Evolutionary conservation across 2,797 vertebrate species (phyloP).

Genomic region (Helicolenus hilgendorfi): DNA sequence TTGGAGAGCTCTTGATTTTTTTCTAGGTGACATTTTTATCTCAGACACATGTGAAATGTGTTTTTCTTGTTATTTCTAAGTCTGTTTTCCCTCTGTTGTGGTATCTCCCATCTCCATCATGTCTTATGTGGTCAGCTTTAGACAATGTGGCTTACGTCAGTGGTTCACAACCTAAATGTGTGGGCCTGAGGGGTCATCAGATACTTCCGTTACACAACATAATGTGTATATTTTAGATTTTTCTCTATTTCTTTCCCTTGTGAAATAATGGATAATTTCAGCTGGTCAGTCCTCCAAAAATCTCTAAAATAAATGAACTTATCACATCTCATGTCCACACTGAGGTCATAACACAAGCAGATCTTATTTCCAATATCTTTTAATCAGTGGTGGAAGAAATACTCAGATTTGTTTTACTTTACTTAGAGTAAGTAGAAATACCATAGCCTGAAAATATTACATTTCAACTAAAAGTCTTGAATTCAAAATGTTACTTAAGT

Average conservation of each 20-base stretch:
- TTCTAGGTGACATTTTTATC: background rate
- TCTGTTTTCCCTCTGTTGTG: background rate
- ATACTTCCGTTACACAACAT: background rate
- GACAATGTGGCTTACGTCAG: slow-evolving; percentile 8
- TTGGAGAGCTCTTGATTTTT: background rate
- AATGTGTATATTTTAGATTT: background rate
- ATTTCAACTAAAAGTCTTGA: no score
- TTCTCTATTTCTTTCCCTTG: no score
- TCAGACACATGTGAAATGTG: background rate
- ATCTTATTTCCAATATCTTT: background rate
- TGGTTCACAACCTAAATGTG: background rate
- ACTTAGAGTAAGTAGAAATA: no score
- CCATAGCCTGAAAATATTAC: no score
- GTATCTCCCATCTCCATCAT: background rate
- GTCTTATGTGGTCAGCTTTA: background rate
- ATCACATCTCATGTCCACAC: background rate
- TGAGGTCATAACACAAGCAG: background rate
- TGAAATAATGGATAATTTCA: background rate
- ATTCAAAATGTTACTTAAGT: no score
- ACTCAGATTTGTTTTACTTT: no score
- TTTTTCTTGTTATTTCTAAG: background rate
- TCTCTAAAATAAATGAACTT: background rate
- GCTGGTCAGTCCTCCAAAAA: background rate
- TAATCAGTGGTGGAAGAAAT: no score
- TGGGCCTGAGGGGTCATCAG: background rate